Conservation (phyloP, 2,888 invertebrate genomes). For the Helleia helle region DNA sequence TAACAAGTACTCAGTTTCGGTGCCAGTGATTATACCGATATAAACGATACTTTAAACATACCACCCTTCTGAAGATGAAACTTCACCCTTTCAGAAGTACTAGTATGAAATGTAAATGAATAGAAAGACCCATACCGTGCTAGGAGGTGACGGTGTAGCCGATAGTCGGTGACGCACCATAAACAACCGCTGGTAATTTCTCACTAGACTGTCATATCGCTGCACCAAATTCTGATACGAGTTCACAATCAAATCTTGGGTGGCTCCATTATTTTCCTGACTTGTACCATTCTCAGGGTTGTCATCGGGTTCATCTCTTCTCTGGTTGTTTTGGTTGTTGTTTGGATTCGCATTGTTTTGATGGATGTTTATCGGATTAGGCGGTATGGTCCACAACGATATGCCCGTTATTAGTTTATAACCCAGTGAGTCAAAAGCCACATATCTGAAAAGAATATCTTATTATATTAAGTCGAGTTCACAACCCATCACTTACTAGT, state of each 20-base stretch:
- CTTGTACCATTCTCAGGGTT: slow-evolving; percentile 30
- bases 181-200: slow-evolving; percentile 64
- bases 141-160: slow-evolving; percentile 50
- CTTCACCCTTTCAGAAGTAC: too few species aligned
- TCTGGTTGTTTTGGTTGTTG: slow-evolving; percentile 36
- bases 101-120: too few species aligned
- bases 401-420: slow-evolving; percentile 89
- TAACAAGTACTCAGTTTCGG: too few species aligned
- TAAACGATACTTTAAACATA: too few species aligned
- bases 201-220: slow-evolving; percentile 63
- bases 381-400: slow-evolving; percentile 57
- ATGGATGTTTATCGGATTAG: slow-evolving; percentile 30
- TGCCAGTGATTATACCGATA: too few species aligned
- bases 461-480: slow-evolving; percentile 6
- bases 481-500: slow-evolving; percentile 2
- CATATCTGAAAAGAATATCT: slow-evolving; percentile 76
- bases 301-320: slow-evolving; percentile 37
- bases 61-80: too few species aligned
- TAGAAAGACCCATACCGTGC: slow-evolving; percentile 58
- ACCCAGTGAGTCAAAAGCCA: slow-evolving; percentile 87
- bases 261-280: slow-evolving; percentile 36
- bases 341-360: slow-evolving; percentile 33
- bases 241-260: slow-evolving; percentile 60
- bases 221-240: slow-evolving; percentile 67
- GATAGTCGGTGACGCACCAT: slow-evolving; percentile 61